These are phyloP conservation scores for Neoaliturus tenellus DNA, from an alignment of 2,888 invertebrate species.

Conservation along the genomic window DNA sequence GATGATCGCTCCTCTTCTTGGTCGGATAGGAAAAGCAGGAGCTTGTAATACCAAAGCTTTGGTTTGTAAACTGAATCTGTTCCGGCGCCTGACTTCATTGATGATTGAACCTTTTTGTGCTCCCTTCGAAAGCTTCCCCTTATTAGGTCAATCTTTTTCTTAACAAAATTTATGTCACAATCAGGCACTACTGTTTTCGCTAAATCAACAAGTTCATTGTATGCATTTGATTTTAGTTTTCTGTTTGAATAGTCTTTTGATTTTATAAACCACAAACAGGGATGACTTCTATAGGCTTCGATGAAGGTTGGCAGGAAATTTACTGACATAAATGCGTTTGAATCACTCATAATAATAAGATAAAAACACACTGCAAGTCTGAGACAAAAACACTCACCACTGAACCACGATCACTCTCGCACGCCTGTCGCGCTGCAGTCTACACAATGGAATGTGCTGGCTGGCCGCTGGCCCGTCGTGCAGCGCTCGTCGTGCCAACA, in stretches of 20 bases:
- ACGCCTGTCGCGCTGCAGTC: too few relatives aligned
- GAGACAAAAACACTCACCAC: too few relatives aligned
- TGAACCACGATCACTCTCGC: too few relatives aligned
- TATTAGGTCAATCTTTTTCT: conserved; percentile 29
- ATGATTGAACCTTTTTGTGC: background rate
- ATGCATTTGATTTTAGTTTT: conserved; percentile 9
- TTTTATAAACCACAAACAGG: conserved; percentile 1
- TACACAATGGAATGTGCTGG: too few relatives aligned
- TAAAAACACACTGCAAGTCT: too few relatives aligned
- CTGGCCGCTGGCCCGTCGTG: too few relatives aligned
- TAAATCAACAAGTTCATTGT: conserved; percentile 8
- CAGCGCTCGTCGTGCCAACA: too few relatives aligned
- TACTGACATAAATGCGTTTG: too few relatives aligned
- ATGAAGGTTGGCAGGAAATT: background rate
- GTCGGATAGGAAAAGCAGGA: conserved; percentile 9
- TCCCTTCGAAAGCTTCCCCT: conserved; percentile 14
- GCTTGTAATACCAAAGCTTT: conserved; percentile 30
- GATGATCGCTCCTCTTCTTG: background rate
- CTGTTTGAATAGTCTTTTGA: conserved; percentile 1
- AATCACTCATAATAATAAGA: too few relatives aligned
- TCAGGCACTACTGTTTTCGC: conserved; percentile 17
- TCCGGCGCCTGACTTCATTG: background rate
- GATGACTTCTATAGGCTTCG: conserved; percentile 17
- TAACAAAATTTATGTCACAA: background rate
- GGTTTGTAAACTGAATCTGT: conserved; percentile 13